Evolutionary conservation across 2,797 vertebrate species (phyloP), one percentile per base, ranked within the genome.

Genomic region (Liparis tanakae): DNA sequence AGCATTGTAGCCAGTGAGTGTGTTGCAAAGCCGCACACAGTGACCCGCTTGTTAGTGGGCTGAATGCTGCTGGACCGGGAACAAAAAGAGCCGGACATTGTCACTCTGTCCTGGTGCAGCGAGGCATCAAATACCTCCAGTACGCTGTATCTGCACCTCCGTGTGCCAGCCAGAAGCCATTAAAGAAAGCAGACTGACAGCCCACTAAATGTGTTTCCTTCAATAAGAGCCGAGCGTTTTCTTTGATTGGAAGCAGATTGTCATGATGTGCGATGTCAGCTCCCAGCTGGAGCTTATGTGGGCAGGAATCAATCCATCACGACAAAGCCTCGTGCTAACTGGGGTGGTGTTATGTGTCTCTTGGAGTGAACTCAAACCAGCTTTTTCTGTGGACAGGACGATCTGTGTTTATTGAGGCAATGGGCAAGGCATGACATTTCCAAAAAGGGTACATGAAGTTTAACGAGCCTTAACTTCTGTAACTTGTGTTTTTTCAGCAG

Each of bases 61-160:
- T 87, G 81, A 87, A 72, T 72, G 58, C 67, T 67, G 86, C 73
- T 75, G 81, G 77, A 87, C 69, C 82, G 56, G 81, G 85, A 85
- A 91, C 88, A 92, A 91, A 91, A 85, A 72, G 76, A 76, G 67
- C 68, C 74, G 81, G 87, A 91, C 88, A 91, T 90, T 86, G 87
- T 89, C 15, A 63, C 89, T 87, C 88, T 93, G 91, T 94, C 81
- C 82, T 50, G 82, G 92, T 90, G 89, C 90, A 92, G 76, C 39
- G 81, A 89, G 81, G 90, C 90, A 72, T 89, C 83, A 90, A 89
- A 92, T 85, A 85, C 76, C 81, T 76, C 76, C 75, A 76, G 62
- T 65, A 67, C 87, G 69, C 67, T 65, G 78, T 71, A 67, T 85
- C 76, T 76, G 85, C 81, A 87, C 83, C 81, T 85, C 73, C 39